Percentiles rank a stretch among this genome's conserved stretches.
phyloP scores from a whole-genome alignment of 2,113 vertebrate genomes.

The Pelvicachromis taeniatus region DNA sequence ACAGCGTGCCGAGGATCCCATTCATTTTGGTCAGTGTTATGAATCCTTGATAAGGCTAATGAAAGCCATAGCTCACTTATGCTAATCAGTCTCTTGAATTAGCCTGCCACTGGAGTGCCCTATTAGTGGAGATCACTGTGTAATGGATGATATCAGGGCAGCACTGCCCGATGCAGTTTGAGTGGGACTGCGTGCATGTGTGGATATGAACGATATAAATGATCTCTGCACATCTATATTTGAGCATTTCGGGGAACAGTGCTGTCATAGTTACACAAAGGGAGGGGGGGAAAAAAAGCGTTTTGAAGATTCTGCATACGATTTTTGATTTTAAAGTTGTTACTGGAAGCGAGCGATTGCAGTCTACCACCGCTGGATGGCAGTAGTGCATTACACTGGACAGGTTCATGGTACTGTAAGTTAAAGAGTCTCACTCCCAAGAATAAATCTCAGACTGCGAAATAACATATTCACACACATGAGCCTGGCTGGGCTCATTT shows the following conservation, averaged over 20 bases:
- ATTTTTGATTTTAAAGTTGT: not conserved
- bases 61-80: conserved; percentile 54
- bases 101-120: conserved; percentile 19
- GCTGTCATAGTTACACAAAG: not conserved
- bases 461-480: conserved; percentile 30
- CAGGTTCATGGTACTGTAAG: too few species aligned
- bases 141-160: conserved; percentile 26
- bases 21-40: conserved; percentile 35
- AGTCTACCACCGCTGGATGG: conserved; percentile 24
- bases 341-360: not conserved
- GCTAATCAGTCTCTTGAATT: conserved; percentile 48
- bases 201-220: not conserved
- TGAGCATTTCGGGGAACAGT: not conserved
- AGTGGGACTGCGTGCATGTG: not conserved
- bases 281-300: not conserved
- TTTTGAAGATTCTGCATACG: not conserved
- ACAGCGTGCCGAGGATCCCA: not conserved
- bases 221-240: not conserved
- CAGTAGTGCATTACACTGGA: conserved; percentile 28
- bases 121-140: conserved; percentile 27
- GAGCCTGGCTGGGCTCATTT: not conserved
- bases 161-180: not conserved
- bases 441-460: conserved; percentile 66
- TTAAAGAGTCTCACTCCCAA: not conserved
- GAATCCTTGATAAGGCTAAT: conserved; percentile 50